phyloP scores from a whole-genome alignment of 2,888 invertebrate species.

The Iselma pallidipennis region DNA sequence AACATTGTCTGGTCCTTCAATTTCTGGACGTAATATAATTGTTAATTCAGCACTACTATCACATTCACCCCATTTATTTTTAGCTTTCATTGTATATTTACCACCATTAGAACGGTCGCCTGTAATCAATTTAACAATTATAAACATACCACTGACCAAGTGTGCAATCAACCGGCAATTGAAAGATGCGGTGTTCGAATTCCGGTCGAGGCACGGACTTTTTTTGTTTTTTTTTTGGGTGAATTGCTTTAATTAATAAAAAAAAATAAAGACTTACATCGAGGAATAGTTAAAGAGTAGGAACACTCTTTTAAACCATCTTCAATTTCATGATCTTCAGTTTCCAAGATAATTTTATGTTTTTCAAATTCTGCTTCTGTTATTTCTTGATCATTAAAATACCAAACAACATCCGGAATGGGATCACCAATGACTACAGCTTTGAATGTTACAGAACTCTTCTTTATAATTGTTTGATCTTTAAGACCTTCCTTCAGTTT shows the following conservation, averaged over 20 bases:
- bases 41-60: constrained; percentile 76
- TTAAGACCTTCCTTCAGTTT: constrained; percentile 70
- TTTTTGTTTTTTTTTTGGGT: no score
- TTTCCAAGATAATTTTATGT: constrained; percentile 61
- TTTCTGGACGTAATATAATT: constrained; percentile 77
- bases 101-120: constrained; percentile 79
- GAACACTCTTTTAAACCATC: constrained; percentile 82
- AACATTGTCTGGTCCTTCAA: constrained; percentile 74
- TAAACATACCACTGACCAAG: no score
- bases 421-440: constrained; percentile 88
- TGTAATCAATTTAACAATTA: constrained; percentile 37
- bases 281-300: constrained; percentile 75
- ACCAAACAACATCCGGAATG: constrained; percentile 85
- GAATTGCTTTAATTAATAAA: no score
- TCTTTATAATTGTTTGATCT: constrained; percentile 72
- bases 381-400: constrained; percentile 72
- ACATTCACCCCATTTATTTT: constrained; percentile 79
- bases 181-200: no score
- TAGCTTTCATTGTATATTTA: constrained; percentile 76
- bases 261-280: constrained; percentile 60
- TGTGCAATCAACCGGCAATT: no score
- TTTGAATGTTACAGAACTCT: constrained; percentile 67
- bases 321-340: constrained; percentile 69
- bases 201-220: no score
- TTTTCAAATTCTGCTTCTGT: constrained; percentile 62